These are phyloP conservation scores for Myotis findleyi DNA, from an alignment of 2,797 vertebrate species.

Conservation along the genomic window DNA sequence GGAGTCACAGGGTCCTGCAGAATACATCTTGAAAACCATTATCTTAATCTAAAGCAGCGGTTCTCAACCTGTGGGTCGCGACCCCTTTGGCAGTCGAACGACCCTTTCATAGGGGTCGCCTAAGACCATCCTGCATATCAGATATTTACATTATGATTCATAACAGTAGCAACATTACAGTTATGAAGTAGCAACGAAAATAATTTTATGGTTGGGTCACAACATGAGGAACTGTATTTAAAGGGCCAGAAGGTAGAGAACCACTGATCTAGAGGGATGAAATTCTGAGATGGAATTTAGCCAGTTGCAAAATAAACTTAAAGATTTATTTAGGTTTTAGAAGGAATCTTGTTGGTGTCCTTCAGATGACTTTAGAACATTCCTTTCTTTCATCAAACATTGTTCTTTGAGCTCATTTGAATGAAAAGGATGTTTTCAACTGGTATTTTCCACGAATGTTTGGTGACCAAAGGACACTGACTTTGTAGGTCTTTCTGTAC, in stretches of 20 bases:
- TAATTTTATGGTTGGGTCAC: too few relatives aligned
- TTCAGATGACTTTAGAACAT: slow-evolving; percentile 6
- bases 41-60: slow-evolving; percentile 9
- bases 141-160: too few relatives aligned
- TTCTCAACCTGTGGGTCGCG: too few relatives aligned
- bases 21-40: slow-evolving; percentile 41
- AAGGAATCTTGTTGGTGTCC: slow-evolving; percentile 42
- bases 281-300: slow-evolving; percentile 65
- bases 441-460: slow-evolving; percentile 48
- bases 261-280: not conserved
- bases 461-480: slow-evolving; percentile 1
- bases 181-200: too few relatives aligned
- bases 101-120: too few relatives aligned
- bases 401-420: slow-evolving; percentile 47
- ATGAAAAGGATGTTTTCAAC: slow-evolving; percentile 25
- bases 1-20: not conserved
- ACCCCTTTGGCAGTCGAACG: too few relatives aligned
- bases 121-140: too few relatives aligned
- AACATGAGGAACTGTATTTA: too few relatives aligned
- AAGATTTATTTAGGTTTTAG: slow-evolving; percentile 46
- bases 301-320: slow-evolving; percentile 38
- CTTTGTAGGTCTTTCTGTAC: slow-evolving; percentile 42
- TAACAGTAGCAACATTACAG: too few relatives aligned
- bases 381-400: slow-evolving; percentile 49
- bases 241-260: too few relatives aligned